These are phyloP conservation scores for Marcusenius ussheri DNA, from an alignment of 2,113 vertebrate genomes.

Conservation along the genomic window DNA sequence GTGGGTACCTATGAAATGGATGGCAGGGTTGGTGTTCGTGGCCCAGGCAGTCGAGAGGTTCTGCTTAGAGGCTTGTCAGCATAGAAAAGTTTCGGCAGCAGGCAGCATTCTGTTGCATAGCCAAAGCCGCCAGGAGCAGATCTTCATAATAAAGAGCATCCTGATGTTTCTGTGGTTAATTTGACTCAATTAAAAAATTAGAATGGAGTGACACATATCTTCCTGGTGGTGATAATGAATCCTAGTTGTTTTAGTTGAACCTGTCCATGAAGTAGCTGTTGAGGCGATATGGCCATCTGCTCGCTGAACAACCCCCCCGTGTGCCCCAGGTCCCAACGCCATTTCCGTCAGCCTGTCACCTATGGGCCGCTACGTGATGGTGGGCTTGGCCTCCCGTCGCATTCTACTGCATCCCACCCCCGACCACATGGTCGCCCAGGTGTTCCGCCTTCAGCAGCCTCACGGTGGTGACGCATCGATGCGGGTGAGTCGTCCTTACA, in stretches of 20 bases:
- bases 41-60: background rate
- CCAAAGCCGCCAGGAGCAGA: background rate
- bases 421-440: conserved; percentile 99
- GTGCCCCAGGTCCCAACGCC: conserved; percentile 81
- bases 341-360: conserved; percentile 97
- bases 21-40: background rate
- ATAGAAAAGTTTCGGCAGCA: background rate
- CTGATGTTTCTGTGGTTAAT: background rate
- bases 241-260: background rate
- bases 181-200: background rate
- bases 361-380: conserved; percentile 96
- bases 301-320: background rate
- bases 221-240: background rate
- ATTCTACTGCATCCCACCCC: conserved; percentile 94
- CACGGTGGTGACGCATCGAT: conserved; percentile 97
- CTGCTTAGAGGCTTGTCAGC: background rate
- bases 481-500: conserved; percentile 66
- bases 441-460: conserved; percentile 95
- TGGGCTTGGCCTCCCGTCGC: conserved; percentile 88
- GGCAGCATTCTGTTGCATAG: background rate
- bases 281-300: background rate
- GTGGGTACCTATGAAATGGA: background rate
- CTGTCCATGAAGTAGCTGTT: background rate
- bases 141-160: background rate
- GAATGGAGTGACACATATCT: background rate